A percentile compares a stretch with the other conserved stretches of the same genome.
These are phyloP conservation scores for Beris morrisii DNA, from an alignment of 2,888 invertebrate genomes.

Conservation along the genomic window DNA sequence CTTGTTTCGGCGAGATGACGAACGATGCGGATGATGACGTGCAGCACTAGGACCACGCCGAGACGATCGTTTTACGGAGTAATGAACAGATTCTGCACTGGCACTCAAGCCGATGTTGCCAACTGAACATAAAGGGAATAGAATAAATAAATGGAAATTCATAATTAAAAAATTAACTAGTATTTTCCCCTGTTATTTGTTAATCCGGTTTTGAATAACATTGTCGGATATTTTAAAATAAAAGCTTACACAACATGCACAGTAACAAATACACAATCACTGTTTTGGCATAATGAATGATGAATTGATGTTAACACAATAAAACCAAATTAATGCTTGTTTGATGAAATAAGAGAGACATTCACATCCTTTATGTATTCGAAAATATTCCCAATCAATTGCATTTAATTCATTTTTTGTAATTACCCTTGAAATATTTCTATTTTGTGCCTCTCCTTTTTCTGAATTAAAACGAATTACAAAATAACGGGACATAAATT, in stretches of 20 bases:
- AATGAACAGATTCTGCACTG: conserved; percentile 66
- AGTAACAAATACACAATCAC: conserved; percentile 17
- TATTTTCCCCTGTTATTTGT: too few species aligned
- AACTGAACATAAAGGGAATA: conserved; percentile 48
- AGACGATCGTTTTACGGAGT: conserved; percentile 61
- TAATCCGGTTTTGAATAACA: too few species aligned
- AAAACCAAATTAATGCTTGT: background rate
- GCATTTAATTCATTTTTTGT: background rate
- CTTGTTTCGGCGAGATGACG: conserved; percentile 61
- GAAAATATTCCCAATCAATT: background rate
- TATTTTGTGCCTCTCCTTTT: conserved; percentile 28
- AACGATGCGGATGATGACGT: conserved; percentile 59
- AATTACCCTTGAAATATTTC: conserved; percentile 23
- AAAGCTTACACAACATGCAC: conserved; percentile 13
- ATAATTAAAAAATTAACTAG: too few species aligned
- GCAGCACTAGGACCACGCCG: conserved; percentile 57
- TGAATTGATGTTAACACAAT: conserved; percentile 8
- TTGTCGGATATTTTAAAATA: too few species aligned
- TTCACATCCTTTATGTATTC: background rate
- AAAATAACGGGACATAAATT: conserved; percentile 27
- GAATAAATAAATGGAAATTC: too few species aligned
- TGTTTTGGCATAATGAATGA: background rate
- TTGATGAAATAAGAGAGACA: conserved; percentile 23
- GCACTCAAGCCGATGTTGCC: conserved; percentile 64
- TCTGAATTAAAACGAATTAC: conserved; percentile 24